Base-by-base conservation (phyloP, 1,140 invertebrate species). In the Harpegnathos saltator region DNA sequence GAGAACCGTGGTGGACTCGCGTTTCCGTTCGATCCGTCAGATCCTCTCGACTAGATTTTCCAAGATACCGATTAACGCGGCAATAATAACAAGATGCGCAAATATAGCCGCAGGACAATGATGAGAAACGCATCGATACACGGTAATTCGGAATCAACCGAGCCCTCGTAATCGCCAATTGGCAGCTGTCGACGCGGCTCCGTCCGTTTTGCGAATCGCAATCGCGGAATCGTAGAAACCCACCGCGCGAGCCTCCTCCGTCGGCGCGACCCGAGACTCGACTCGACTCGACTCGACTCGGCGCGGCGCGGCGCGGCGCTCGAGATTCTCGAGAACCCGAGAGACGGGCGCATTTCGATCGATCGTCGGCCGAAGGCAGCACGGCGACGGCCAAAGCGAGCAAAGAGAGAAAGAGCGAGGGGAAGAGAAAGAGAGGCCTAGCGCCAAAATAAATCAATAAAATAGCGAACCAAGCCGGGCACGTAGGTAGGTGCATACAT, bases 401-500 rank as follows among this genome's bases (percentile, higher is more conserved):
- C 17, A 77, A 19, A 17, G 24, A 50, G 12, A 56, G 19, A 44
- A 7, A 4, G 44, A 44, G 17, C 29, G 12, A 61, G 22, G 19
- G 56, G 52, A 24, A 66, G 15, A 12, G 29, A 63, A 62, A 52
- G 62, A 84, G 80, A 83, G 63, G 68, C 66, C 72, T 84, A 86
- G 85, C 72, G 81, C 61, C 74, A 86, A 89, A 89, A 89, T 89
- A 89, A 89, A 89, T 89, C 87, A 89, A 89, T 89, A 89, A 87
- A 89, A 87, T 87, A 89, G 87, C 74, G 59, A 81, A 84, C 52
- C 77, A 59, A 88, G 75, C 63, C 38, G 58, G 29, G 38, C 59
- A 66, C 48, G 78, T 83, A 66, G 48, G 78, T 83, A 66, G 48
- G 58, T 56, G 71, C 58, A 77, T 78, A 38, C 17, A n/a, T n/a